Conservation (phyloP, 2,888 invertebrate genomes). For the Amiota mariae region DNA sequence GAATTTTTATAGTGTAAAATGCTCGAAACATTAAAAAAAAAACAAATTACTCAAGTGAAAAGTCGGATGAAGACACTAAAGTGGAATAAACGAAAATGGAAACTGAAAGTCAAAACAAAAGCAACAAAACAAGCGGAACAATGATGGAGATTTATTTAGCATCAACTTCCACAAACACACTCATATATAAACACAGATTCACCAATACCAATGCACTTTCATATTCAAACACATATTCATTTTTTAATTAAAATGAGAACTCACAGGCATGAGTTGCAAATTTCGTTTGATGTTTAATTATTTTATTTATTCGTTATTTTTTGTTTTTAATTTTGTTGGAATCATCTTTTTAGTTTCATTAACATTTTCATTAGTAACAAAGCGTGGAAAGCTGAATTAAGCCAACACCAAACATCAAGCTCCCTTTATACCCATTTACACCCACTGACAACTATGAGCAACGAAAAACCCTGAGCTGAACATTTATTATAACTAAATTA, state of each 20-base stretch:
- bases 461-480: constrained; percentile 1
- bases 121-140: constrained; percentile 8
- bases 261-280: constrained; percentile 3
- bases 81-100: too few relatives aligned
- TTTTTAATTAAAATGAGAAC: constrained; percentile 19
- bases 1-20: constrained; percentile 19
- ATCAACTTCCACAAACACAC: not conserved
- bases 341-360: constrained; percentile 11
- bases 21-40: not conserved
- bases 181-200: not conserved
- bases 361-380: constrained; percentile 12
- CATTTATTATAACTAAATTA: constrained; percentile 46
- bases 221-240: not conserved
- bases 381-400: not conserved
- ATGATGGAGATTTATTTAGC: not conserved
- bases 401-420: constrained; percentile 9
- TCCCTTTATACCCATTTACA: not conserved
- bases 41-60: not conserved
- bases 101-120: not conserved
- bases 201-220: too few relatives aligned
- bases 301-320: not conserved
- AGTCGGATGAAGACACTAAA: not conserved
- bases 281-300: not conserved
- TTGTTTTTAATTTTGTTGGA: constrained; percentile 4
- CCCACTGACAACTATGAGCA: not conserved